Conservation (phyloP, 2,797 vertebrate genomes). For the Furcifer pardalis region DNA sequence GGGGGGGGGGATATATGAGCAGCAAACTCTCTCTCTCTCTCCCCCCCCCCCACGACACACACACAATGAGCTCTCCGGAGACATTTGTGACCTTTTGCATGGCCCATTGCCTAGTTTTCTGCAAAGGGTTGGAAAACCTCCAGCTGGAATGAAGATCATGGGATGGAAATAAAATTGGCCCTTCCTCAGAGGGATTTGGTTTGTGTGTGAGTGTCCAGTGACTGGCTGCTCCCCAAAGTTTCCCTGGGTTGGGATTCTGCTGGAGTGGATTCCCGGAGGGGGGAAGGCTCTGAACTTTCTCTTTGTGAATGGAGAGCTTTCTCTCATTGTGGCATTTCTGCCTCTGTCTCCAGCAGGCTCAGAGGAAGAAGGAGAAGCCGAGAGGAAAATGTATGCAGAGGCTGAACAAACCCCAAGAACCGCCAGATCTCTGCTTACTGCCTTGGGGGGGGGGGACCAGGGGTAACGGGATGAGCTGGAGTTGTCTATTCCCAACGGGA, state of each 20-base stretch:
- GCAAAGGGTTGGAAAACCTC: neutral
- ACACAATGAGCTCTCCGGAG: rapidly evolving
- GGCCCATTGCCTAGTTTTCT: neutral
- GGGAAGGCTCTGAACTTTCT: neutral
- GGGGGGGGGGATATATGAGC: neutral
- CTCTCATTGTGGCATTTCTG: neutral
- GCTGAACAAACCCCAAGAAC: neutral
- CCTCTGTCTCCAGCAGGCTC: neutral
- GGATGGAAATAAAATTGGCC: constrained; percentile 12
- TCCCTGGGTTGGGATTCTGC: neutral
- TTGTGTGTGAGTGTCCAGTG: neutral
- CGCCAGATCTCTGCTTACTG: rapidly evolving
- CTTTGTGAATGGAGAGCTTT: constrained; percentile 6
- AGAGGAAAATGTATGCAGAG: constrained; percentile 12
- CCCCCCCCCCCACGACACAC: too few relatives aligned
- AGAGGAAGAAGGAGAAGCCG: constrained; percentile 10
- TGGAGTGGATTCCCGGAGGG: neutral
- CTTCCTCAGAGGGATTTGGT: constrained; percentile 4
- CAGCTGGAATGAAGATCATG: neutral
- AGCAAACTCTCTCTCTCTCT: neutral
- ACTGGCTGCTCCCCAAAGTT: neutral
- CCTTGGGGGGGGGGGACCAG: neutral
- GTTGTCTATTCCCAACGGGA: neutral
- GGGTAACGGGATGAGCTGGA: neutral
- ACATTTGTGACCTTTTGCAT: rapidly evolving